A percentile compares a stretch with the other conserved stretches of the same genome.
These are phyloP conservation scores for Camponotus fellah DNA, from an alignment of 2,888 invertebrate species.

Conservation along the genomic window DNA sequence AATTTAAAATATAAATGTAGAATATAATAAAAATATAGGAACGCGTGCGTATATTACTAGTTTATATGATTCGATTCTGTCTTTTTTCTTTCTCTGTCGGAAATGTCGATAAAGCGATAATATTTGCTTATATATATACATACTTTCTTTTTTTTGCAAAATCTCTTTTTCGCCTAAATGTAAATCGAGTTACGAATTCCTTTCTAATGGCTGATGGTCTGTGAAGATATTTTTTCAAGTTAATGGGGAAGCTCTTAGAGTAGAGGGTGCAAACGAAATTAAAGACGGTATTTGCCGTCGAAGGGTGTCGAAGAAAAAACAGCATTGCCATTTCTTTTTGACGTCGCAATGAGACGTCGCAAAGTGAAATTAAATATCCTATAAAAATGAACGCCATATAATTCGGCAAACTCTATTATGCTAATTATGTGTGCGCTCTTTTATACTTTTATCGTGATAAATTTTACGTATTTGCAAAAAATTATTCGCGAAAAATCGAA, in stretches of 20 bases:
- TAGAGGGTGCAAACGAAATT: conserved; percentile 54
- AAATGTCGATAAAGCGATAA: not conserved
- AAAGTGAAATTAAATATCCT: conserved; percentile 48
- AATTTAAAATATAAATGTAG: conserved; percentile 12
- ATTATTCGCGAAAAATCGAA: not conserved
- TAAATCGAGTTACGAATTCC: conserved; percentile 67
- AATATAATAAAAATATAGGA: not conserved
- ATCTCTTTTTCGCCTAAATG: conserved; percentile 53
- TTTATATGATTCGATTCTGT: not conserved
- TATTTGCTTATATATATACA: not conserved
- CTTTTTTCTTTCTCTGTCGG: not conserved
- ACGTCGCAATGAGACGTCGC: not conserved
- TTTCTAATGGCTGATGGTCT: conserved; percentile 60
- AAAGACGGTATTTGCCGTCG: conserved; percentile 56
- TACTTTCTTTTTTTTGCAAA: not conserved
- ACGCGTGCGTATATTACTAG: not conserved
- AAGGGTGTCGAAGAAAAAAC: conserved; percentile 39
- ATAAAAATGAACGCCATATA: not conserved
- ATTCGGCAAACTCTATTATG: not conserved
- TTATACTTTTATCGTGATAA: not conserved
- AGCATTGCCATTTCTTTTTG: conserved; percentile 39
- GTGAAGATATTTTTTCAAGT: conserved; percentile 65
- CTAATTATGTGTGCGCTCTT: not conserved
- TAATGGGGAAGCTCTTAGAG: conserved; percentile 61
- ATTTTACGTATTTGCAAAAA: not conserved